Conservation (phyloP, 2,888 invertebrate genomes). For the Apamea sordens region DNA sequence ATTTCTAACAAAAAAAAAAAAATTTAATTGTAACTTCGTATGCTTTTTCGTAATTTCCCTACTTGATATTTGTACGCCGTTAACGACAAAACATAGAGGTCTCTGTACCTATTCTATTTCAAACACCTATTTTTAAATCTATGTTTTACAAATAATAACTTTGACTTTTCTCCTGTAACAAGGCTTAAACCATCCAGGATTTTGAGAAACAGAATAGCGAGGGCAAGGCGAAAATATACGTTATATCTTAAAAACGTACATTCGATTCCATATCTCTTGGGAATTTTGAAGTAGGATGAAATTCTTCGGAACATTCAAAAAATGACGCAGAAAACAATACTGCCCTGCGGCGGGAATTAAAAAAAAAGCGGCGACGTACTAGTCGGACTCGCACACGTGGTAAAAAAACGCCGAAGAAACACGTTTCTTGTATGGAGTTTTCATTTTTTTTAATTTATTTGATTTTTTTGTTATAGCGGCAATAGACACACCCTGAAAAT, state of each 20-base stretch:
- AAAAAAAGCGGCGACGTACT: conserved; percentile 8
- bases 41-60: too few species aligned
- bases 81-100: too few species aligned
- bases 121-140: too few species aligned
- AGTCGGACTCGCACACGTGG: too few species aligned
- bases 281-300: background rate
- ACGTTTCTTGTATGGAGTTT: background rate
- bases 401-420: too few species aligned
- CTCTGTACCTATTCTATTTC: too few species aligned
- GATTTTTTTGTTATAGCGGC: background rate
- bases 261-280: background rate
- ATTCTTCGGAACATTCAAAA: background rate
- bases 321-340: background rate
- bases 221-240: background rate
- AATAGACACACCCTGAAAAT: background rate
- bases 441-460: background rate
- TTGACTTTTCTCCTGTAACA: background rate
- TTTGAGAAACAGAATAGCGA: background rate
- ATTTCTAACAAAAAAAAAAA: too few species aligned
- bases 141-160: too few species aligned
- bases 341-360: conserved; percentile 2
- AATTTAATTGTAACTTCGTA: too few species aligned
- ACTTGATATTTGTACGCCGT: too few species aligned
- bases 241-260: background rate
- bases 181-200: background rate